Percentiles rank a stretch among this genome's conserved stretches.
Conservation (phyloP, 2,113 vertebrate genomes). For the Mobula birostris region DNA sequence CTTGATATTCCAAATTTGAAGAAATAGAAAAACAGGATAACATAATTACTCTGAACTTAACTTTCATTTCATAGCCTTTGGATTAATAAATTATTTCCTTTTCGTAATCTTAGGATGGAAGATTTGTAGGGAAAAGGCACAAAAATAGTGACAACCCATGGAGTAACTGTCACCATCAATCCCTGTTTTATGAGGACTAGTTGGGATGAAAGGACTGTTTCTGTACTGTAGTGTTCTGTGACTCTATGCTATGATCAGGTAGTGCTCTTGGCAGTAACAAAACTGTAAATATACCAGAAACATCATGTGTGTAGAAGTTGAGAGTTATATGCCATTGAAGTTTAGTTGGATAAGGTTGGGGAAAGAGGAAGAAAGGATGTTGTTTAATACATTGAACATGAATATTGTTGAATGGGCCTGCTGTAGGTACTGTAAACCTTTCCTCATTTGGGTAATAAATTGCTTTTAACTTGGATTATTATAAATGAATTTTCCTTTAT, state of each 20-base stretch:
- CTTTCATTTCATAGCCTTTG: background rate
- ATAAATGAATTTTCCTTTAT: background rate
- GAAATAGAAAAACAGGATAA: slow-evolving; percentile 25
- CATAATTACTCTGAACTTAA: background rate
- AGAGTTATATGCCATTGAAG: background rate
- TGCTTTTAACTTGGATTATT: background rate
- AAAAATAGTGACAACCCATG: background rate
- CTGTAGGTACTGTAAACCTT: background rate
- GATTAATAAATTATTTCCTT: background rate
- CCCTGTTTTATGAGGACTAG: background rate
- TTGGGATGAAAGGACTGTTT: background rate
- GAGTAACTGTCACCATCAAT: background rate
- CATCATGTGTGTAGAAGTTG: background rate
- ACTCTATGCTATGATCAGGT: background rate
- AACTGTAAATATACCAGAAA: too few relatives aligned
- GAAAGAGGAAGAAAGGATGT: background rate
- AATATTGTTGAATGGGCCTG: background rate
- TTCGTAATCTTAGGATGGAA: too few relatives aligned
- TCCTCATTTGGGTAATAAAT: background rate
- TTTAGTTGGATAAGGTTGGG: background rate
- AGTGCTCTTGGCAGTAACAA: background rate
- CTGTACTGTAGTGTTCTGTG: too few relatives aligned
- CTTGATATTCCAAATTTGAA: slow-evolving; percentile 1
- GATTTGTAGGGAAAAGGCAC: background rate
- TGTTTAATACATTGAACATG: background rate